Base-by-base conservation (phyloP, 2,797 vertebrate species). In the Tokudaia tokunoshimensis region DNA sequence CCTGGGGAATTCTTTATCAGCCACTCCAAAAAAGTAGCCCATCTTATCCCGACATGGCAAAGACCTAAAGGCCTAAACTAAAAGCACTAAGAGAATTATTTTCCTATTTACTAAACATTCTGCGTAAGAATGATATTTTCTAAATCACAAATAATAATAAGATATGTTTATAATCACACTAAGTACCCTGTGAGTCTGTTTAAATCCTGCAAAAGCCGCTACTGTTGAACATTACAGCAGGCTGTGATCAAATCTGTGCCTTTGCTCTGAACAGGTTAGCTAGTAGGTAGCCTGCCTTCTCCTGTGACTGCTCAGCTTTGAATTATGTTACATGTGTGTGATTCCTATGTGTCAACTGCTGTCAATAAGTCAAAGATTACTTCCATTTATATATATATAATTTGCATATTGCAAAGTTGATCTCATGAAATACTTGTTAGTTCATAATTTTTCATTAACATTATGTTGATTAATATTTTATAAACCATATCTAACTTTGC, bases 1-100 rank as follows among this genome's bases (percentile, higher is more conserved):
- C 59, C 97, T 96, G 41, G 75, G 90, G 94, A 97, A 97, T 37
- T 92, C 74, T 92, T 83, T 93, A 92, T 75, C 61, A 89, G 93
- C 76, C 52, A 15, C 52, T 97, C 50, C 74, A 67, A 89, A 96
- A 89, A 96, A 96, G 37, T 92, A 91, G 75, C 15, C 94, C 92
- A 97, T 91, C 59, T 50, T 61, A 67, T 74, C 20, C 61, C 96
- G 94, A 95, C 78, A 65, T 92, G 89, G 80, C 26, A 82, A 88
- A 92, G 81, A 41, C 14, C 94, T 84, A 65, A 88, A 93, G 72
- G 50, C 37, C n/a, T 85, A 91, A 94, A 95, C 94, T 93, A 72
- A 92, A 94, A 85, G 87, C 86, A 85, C 79, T 94, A 89, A 57
- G 50, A 34, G 34, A 91, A 89, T 92, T 61, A 55, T 59, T 26